A percentile compares a stretch with the other conserved stretches of the same genome.
Conservation (phyloP, 2,888 invertebrate genomes). For the Eupithecia centaureata region DNA sequence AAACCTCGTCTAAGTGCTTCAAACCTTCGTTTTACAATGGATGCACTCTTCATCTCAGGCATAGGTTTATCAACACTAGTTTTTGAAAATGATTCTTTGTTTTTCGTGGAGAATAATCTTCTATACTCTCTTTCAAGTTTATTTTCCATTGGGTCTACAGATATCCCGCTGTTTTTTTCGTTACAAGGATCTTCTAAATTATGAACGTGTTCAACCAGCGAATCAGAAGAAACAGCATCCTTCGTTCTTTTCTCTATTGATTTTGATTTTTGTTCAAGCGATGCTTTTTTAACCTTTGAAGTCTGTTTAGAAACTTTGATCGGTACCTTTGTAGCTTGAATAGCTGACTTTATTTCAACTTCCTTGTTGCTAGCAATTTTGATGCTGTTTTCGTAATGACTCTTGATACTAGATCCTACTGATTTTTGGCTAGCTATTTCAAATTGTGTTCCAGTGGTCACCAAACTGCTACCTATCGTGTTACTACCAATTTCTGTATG, state of each 20-base stretch:
- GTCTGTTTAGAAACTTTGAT: conserved; percentile 33
- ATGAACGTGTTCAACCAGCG: conserved; percentile 67
- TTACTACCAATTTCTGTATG: conserved; percentile 56
- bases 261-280: neutral
- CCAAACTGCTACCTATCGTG: conserved; percentile 45
- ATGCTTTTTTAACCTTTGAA: conserved; percentile 21
- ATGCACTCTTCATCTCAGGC: conserved; percentile 59
- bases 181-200: conserved; percentile 65
- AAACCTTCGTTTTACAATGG: conserved; percentile 62
- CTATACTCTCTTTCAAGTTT: conserved; percentile 69
- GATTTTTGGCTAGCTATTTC: conserved; percentile 38
- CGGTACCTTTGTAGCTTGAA: conserved; percentile 19
- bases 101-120: conserved; percentile 59
- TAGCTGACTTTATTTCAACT: conserved; percentile 30
- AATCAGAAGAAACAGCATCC: conserved; percentile 62
- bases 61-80: conserved; percentile 47
- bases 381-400: neutral
- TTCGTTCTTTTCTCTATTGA: conserved; percentile 33
- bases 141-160: conserved; percentile 64
- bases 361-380: conserved; percentile 13
- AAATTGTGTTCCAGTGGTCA: conserved; percentile 55
- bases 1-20: conserved; percentile 64
- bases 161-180: conserved; percentile 52
- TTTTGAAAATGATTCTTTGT: conserved; percentile 49
- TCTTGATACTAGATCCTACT: conserved; percentile 12